Conservation (phyloP, 2,888 invertebrate species). For the Macrostomum cliftonense region DNA sequence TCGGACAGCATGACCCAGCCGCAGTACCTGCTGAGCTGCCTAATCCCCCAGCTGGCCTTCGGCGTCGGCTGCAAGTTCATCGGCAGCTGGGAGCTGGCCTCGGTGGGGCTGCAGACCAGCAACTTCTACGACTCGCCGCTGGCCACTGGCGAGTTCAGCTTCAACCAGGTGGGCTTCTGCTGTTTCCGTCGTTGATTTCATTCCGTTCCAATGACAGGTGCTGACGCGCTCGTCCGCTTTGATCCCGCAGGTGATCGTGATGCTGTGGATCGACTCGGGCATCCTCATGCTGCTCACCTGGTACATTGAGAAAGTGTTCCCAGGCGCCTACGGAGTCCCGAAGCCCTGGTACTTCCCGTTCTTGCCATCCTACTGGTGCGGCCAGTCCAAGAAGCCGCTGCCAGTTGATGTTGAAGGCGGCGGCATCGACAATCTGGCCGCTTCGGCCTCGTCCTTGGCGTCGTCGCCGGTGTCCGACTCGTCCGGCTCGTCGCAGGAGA, state of each 20-base stretch:
- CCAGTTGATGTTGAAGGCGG: too few relatives aligned
- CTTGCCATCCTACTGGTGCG: conserved; percentile 15
- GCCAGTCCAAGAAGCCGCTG: background rate
- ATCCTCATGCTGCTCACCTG: conserved; percentile 32
- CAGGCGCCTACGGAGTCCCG: conserved; percentile 28
- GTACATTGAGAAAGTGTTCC: conserved; percentile 36
- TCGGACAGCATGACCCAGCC: conserved; percentile 22
- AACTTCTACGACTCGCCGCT: conserved; percentile 42
- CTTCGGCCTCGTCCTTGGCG: too few relatives aligned
- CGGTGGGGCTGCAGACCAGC: conserved; percentile 49
- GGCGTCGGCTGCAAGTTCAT: conserved; percentile 59
- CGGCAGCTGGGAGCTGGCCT: conserved; percentile 50
- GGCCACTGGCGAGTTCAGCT: conserved; percentile 43
- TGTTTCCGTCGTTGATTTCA: too few relatives aligned
- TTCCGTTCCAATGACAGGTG: too few relatives aligned
- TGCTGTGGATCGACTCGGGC: conserved; percentile 33
- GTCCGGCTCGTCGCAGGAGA: too few relatives aligned
- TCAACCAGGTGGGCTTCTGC: too few relatives aligned
- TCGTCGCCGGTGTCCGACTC: too few relatives aligned
- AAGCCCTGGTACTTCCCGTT: conserved; percentile 21
- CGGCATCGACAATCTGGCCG: too few relatives aligned
- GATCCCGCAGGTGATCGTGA: conserved; percentile 41
- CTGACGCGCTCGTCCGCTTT: too few relatives aligned
- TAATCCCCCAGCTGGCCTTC: conserved; percentile 62
- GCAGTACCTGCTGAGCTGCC: conserved; percentile 43